Evolutionary conservation across 2,888 invertebrate species (phyloP).

Genomic region (Ophion obscuratus): DNA sequence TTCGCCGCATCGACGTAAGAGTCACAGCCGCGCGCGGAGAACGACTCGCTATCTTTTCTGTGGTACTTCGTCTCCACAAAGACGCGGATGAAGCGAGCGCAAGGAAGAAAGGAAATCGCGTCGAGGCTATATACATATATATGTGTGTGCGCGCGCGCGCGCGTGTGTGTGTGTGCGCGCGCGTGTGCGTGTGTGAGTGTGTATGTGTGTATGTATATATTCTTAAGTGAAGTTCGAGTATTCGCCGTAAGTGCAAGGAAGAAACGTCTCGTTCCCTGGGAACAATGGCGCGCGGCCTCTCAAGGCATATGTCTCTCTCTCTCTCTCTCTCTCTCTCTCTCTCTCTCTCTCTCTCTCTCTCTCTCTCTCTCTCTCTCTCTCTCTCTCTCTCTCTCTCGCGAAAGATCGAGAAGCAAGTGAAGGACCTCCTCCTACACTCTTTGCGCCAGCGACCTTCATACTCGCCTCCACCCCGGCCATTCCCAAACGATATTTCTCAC

Average conservation of each 20-base stretch:
- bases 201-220: too few relatives aligned
- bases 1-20: conserved; percentile 61
- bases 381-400: background rate
- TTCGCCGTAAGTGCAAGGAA: conserved; percentile 45
- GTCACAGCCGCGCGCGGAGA: conserved; percentile 38
- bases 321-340: background rate
- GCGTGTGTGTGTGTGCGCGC: too few relatives aligned
- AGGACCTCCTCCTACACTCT: conserved; percentile 28
- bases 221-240: background rate
- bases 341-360: background rate
- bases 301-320: background rate
- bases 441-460: background rate
- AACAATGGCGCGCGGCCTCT: conserved; percentile 71
- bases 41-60: conserved; percentile 52
- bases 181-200: too few relatives aligned
- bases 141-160: too few relatives aligned
- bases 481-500: background rate
- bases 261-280: conserved; percentile 67
- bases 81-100: conserved; percentile 16
- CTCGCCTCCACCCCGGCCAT: background rate
- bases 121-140: too few relatives aligned
- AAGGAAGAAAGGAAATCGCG: conserved; percentile 51
- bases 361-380: too few relatives aligned
- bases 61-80: conserved; percentile 45
- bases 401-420: conserved; percentile 43